Evolutionary conservation across 2,797 vertebrate species (phyloP).

Genomic region (Hypotaenidia philippensis): DNA sequence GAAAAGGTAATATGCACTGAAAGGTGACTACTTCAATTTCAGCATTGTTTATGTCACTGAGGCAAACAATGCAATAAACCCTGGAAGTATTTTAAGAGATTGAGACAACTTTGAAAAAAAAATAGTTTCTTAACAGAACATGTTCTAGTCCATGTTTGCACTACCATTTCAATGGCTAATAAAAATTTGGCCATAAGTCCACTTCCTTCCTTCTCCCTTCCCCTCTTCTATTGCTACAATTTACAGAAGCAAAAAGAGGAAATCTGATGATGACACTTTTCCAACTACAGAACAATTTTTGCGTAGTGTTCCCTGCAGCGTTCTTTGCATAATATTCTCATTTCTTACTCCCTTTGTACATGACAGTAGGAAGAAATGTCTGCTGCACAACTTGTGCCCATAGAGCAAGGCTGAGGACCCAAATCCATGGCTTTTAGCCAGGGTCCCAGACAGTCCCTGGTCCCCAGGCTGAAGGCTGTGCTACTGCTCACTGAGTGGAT

Average conservation of each 20-base stretch:
- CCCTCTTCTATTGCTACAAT: background rate
- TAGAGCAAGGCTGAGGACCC: background rate
- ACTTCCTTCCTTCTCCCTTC: background rate
- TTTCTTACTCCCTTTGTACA: background rate
- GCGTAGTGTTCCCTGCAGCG: constrained; percentile 2
- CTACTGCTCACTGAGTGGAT: background rate
- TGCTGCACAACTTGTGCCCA: background rate
- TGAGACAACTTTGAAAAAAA: constrained; percentile 7
- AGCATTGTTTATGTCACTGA: constrained; percentile 19
- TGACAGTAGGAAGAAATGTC: background rate
- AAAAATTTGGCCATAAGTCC: background rate
- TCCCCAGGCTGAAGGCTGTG: background rate
- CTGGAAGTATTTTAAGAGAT: constrained; percentile 45
- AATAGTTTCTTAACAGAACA: background rate
- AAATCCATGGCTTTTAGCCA: background rate
- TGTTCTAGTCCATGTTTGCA: constrained; percentile 36
- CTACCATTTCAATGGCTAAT: background rate
- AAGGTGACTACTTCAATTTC: constrained; percentile 15
- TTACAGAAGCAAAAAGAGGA: constrained; percentile 45
- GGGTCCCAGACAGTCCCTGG: background rate
- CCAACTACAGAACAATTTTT: constrained; percentile 16
- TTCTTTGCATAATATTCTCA: background rate
- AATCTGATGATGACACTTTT: constrained; percentile 10
- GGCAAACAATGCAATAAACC: constrained; percentile 27
- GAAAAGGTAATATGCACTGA: background rate